Evolutionary conservation across 30 jellyfish, hydroid and myxozoan genomes (phyloP).

Genomic region (Aurelia aurita complex sp. Pacific): DNA sequence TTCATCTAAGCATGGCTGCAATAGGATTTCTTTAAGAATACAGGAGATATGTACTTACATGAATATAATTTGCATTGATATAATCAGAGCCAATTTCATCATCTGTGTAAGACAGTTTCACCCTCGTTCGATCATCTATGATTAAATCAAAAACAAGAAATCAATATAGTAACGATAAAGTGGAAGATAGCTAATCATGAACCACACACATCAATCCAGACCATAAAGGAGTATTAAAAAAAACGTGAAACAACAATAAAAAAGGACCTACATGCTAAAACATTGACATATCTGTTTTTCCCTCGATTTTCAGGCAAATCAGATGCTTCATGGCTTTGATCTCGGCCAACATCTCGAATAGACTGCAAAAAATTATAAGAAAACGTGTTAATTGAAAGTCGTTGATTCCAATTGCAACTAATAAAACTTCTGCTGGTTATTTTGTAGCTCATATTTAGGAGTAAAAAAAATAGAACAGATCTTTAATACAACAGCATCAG

Average conservation of each 20-base stretch:
- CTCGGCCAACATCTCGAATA: constrained; percentile 90
- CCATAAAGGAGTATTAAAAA: too few relatives aligned
- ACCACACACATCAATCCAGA: too few relatives aligned
- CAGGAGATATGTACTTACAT: constrained; percentile 22
- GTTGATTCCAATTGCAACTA: background rate
- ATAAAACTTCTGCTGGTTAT: too few relatives aligned
- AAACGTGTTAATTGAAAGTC: background rate
- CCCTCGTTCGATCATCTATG: constrained; percentile 94
- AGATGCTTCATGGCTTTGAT: constrained; percentile 89
- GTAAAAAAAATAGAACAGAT: too few relatives aligned
- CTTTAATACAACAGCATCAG: too few relatives aligned
- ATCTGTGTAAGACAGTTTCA: constrained; percentile 79
- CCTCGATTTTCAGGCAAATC: constrained; percentile 93
- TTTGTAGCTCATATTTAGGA: too few relatives aligned
- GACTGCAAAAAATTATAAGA: constrained; percentile 56
- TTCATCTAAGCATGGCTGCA: too few relatives aligned
- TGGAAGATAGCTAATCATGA: too few relatives aligned
- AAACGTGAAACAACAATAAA: too few relatives aligned
- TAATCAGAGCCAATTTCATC: constrained; percentile 98
- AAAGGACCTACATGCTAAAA: constrained; percentile 69
- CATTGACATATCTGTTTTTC: constrained; percentile 86
- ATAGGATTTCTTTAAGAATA: too few relatives aligned
- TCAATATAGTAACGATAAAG: too few relatives aligned
- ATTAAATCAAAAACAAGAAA: background rate
- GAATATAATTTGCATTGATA: constrained; percentile 92